Evolutionary conservation across 2,888 invertebrate species (phyloP).

Genomic region (Hermaeophaga mercurialis): DNA sequence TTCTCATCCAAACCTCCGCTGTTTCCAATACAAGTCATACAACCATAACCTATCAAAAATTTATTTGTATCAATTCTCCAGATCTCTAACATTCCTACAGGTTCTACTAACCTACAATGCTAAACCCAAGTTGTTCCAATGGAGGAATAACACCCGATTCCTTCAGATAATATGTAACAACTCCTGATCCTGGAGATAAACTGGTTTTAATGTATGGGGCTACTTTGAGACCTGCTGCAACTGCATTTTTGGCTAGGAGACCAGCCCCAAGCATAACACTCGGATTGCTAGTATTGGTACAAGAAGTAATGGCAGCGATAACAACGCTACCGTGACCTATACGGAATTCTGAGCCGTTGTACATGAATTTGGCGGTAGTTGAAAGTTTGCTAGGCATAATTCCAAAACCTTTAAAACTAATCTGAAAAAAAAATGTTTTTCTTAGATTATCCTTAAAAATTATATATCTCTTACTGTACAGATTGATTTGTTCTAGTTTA

Average conservation of each 20-base stretch:
- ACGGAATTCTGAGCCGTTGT: constrained; percentile 78
- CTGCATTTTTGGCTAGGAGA: constrained; percentile 91
- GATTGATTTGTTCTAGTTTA: too few relatives aligned
- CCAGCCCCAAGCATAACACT: constrained; percentile 98
- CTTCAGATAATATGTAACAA: constrained; percentile 59
- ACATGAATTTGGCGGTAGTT: constrained; percentile 74
- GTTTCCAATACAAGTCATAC: constrained; percentile 99
- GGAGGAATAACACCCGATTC: constrained; percentile 93
- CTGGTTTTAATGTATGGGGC: constrained; percentile 96
- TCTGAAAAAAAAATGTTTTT: constrained; percentile 61
- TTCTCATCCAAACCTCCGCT: constrained; percentile 93
- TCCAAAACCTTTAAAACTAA: constrained; percentile 92
- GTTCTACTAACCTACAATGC: constrained; percentile 70
- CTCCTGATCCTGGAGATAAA: constrained; percentile 77
- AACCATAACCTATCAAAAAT: constrained; percentile 98
- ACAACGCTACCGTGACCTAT: constrained; percentile 91
- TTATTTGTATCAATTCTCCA: neutral
- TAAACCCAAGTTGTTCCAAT: constrained; percentile 85
- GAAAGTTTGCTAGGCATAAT: constrained; percentile 69
- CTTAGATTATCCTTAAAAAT: neutral
- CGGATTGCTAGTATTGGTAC: constrained; percentile 98
- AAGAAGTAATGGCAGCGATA: constrained; percentile 97
- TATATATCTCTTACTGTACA: too few relatives aligned
- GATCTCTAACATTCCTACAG: too few relatives aligned
- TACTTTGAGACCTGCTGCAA: constrained; percentile 82